Conservation (phyloP, 1,140 invertebrate species). For the Drosophila aff. region DNA sequence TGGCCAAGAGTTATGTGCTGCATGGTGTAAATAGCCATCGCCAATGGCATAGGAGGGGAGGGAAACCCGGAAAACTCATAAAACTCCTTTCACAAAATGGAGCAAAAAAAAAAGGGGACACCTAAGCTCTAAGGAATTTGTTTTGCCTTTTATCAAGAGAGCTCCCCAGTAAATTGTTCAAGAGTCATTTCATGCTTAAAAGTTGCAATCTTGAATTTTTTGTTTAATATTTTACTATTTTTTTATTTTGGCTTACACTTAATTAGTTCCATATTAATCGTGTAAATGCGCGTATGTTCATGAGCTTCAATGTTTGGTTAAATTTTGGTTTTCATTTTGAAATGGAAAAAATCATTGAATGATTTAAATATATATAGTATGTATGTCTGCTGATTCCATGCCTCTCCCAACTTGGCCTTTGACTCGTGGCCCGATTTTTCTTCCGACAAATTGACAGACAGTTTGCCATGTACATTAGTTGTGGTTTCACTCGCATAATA, state of each 20-base stretch:
- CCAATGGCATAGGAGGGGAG: background rate
- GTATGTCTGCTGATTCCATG: background rate
- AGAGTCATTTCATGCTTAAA: background rate
- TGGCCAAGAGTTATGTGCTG: constrained; percentile 68
- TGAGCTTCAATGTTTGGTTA: constrained; percentile 2
- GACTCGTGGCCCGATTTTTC: constrained; percentile 10
- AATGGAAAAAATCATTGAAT: constrained; percentile 13
- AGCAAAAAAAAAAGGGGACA: background rate
- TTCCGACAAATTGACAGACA: constrained; percentile 63
- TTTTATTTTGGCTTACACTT: background rate
- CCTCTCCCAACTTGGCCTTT: constrained; percentile 2
- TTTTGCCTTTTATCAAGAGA: background rate
- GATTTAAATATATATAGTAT: background rate
- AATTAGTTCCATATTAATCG: background rate
- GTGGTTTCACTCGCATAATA: constrained; percentile 66
- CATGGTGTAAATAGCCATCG: constrained; percentile 24
- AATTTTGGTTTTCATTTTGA: background rate
- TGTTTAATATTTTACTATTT: background rate
- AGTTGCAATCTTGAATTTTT: background rate
- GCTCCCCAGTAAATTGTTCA: background rate
- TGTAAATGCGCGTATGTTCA: background rate
- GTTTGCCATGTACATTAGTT: constrained; percentile 73
- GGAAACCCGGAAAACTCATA: constrained; percentile 28
- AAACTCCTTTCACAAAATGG: constrained; percentile 21
- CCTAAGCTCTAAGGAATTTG: background rate